These are phyloP conservation scores for Paedocypris sp. DNA, from an alignment of 2,113 vertebrate species.

Conservation along the genomic window DNA sequence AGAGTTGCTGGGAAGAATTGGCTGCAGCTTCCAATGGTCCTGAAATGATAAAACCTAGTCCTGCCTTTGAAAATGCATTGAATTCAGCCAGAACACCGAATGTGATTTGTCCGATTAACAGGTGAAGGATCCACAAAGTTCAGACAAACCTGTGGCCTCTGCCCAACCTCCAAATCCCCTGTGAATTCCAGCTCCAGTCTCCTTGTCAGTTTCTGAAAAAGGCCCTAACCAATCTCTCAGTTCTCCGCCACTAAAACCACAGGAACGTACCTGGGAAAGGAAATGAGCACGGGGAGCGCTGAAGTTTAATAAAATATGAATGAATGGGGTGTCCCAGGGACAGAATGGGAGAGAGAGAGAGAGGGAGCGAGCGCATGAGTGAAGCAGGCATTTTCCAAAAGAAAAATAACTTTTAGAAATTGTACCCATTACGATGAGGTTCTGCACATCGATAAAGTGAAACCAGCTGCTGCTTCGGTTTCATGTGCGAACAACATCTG, in stretches of 20 bases:
- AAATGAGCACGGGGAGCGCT: constrained; percentile 61
- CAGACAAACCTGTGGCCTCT: not conserved
- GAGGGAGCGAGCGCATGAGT: no score
- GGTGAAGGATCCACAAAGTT: constrained; percentile 13
- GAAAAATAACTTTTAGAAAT: constrained; percentile 33
- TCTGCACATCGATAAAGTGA: constrained; percentile 48
- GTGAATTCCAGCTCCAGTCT: constrained; percentile 20
- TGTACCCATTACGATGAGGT: constrained; percentile 43
- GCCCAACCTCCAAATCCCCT: constrained; percentile 4
- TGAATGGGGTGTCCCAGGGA: constrained; percentile 64
- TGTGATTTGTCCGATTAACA: constrained; percentile 15
- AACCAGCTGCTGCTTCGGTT: constrained; percentile 50
- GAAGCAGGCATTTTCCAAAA: constrained; percentile 22
- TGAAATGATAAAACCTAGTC: no score
- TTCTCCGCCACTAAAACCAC: constrained; percentile 53
- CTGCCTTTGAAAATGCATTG: no score
- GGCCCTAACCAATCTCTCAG: constrained; percentile 53
- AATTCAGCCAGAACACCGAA: no score
- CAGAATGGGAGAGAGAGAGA: constrained; percentile 40
- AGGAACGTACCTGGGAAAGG: constrained; percentile 47
- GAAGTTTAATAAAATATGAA: constrained; percentile 71
- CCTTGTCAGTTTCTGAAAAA: constrained; percentile 41
- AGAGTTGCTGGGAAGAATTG: no score
- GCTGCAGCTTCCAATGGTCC: no score
- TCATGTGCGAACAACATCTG: constrained; percentile 34